phyloP scores from a whole-genome alignment of 2,888 invertebrate species.

The Diloba caeruleocephala region DNA sequence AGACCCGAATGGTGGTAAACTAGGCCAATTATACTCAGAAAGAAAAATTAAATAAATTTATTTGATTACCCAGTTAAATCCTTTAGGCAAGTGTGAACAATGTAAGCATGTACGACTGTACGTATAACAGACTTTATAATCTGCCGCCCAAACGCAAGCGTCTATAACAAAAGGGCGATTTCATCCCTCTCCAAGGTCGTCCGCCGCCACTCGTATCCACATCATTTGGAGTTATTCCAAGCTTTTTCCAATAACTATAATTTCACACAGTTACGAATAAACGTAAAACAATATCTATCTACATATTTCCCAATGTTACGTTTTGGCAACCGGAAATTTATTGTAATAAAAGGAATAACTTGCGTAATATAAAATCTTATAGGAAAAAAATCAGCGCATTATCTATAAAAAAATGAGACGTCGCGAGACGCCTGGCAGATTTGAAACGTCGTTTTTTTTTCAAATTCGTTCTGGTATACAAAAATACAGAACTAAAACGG shows the following conservation, averaged over 20 bases:
- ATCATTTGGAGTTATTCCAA: constrained; percentile 64
- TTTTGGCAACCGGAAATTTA: constrained; percentile 4
- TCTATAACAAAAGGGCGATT: constrained; percentile 36
- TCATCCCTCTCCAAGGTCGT: constrained; percentile 51
- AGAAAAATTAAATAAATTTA: no score
- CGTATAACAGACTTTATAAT: constrained; percentile 13
- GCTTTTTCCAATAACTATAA: constrained; percentile 49
- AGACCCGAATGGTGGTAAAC: background rate
- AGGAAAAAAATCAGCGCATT: no score
- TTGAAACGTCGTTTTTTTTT: no score
- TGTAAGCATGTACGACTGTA: background rate
- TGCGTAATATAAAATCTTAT: no score
- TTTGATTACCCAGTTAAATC: background rate
- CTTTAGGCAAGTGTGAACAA: background rate
- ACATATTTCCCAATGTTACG: constrained; percentile 9
- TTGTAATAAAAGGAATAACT: background rate
- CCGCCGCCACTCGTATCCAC: constrained; percentile 46
- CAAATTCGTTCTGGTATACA: no score
- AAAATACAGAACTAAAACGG: no score
- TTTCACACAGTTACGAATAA: constrained; percentile 26
- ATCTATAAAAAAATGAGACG: no score
- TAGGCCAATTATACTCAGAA: no score
- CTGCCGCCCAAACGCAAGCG: constrained; percentile 21
- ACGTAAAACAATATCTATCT: constrained; percentile 32
- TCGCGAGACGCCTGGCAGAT: no score